Conservation (phyloP, 2,113 vertebrate species). For the Nettapus auritus region DNA sequence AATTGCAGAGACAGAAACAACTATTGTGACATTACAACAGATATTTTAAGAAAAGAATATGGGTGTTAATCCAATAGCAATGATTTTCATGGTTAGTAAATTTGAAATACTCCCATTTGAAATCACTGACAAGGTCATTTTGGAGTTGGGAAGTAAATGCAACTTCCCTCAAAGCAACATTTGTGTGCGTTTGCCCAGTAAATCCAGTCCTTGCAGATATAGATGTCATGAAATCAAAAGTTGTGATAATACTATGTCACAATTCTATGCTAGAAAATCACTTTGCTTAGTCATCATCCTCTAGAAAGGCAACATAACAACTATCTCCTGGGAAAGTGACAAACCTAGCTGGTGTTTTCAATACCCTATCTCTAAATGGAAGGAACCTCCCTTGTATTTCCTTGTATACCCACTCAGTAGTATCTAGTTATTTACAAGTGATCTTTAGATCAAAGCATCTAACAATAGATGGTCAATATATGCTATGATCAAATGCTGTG, state of each 20-base stretch:
- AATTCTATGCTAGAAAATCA: background rate
- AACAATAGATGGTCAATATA: background rate
- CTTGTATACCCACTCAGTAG: background rate
- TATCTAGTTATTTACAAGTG: background rate
- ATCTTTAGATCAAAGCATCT: background rate
- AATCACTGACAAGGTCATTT: background rate
- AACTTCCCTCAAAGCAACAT: background rate
- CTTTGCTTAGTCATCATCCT: background rate
- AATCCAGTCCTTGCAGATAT: background rate
- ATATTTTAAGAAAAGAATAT: background rate
- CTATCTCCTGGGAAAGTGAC: background rate
- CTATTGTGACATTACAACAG: background rate
- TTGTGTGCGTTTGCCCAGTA: background rate
- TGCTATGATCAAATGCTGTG: no score
- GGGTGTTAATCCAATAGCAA: background rate
- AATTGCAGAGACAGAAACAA: background rate
- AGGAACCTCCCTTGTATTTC: background rate
- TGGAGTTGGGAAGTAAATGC: background rate
- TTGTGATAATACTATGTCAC: background rate
- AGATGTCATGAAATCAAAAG: background rate
- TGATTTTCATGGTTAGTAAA: background rate
- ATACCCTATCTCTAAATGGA: background rate
- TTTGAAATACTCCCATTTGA: background rate
- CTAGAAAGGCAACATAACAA: background rate
- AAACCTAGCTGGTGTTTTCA: background rate